Evolutionary conservation across 2,797 vertebrate genomes (phyloP), one percentile per base, ranked within the genome.

Genomic region (Girardinus metallicus): DNA sequence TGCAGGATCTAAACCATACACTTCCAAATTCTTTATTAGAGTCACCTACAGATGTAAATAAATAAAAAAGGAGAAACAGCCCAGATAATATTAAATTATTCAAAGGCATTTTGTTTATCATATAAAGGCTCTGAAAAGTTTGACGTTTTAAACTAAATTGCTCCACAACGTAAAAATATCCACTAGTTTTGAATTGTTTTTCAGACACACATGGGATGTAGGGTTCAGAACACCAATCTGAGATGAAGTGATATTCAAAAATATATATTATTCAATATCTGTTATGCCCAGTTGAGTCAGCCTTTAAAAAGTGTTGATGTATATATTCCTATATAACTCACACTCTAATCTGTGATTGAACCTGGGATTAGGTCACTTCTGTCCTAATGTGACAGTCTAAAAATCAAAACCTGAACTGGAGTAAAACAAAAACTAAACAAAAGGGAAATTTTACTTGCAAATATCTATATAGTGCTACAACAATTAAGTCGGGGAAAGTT

Each of bases 1-100:
- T 34, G 94, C 89, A 0, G 98, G 97, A 86, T 99, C 97, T 70
- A 99, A 89, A 44, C 97, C 97, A 16, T 98, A 99, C 12, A 94
- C 91, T 84, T 99, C 98, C 68, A 99, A 95, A 93, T 99, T 99
- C 92, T 97, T 98, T 87, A 99, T 95, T 29, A 98, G 80, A 1
- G 99, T 99, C 79, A 99, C 97, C 99, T 99, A 64, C 0, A 80
- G 2, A 9, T 0, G 29, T 34, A 21, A 84, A 66, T 21, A 80
- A 62, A 34, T 31, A 26, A 9, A 16, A 73, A 18, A 5, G 11
- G 36, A 74, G 10, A 39, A 55, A 74, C 10, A 3, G 3, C 16
- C 51, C 18, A 51, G 7, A 44, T n/a, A 12, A 29, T 41, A 3
- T 23, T 68, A 13, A 34, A 66, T 16, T 36, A 2, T 66, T 53